Conservation (phyloP, 2,888 invertebrate genomes). For the Cephus sareptanus region DNA sequence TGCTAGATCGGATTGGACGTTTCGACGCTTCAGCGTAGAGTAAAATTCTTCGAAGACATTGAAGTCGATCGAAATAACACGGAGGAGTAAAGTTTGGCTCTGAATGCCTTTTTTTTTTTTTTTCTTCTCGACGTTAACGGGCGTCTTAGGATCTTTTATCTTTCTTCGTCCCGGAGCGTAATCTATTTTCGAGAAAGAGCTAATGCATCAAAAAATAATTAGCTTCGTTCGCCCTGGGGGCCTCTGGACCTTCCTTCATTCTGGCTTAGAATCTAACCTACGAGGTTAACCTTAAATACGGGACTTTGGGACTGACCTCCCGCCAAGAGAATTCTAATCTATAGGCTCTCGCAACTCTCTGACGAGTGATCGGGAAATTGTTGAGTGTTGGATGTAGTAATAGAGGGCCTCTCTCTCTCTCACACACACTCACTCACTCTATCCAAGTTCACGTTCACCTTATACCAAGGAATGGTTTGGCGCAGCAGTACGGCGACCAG, state of each 20-base stretch:
- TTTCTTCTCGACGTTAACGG: neutral
- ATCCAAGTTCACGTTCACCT: neutral
- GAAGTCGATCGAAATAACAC: neutral
- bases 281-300: constrained; percentile 1
- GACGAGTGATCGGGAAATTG: neutral
- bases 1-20: neutral
- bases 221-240: constrained; percentile 31
- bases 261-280: neutral
- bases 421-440: neutral
- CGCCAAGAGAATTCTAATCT: constrained; percentile 13
- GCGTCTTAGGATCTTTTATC: neutral
- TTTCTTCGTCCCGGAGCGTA: constrained; percentile 13
- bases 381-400: neutral
- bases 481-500: constrained; percentile 33
- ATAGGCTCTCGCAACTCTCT: neutral
- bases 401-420: no score
- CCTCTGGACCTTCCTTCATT: constrained; percentile 2
- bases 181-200: constrained; percentile 45
- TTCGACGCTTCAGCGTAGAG: neutral
- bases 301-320: constrained; percentile 21
- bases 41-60: neutral
- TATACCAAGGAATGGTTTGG: neutral
- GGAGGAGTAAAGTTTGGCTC: neutral
- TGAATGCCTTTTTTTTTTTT: neutral
- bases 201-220: constrained; percentile 40